These are phyloP conservation scores for Gymnothorax reevesii DNA, from an alignment of 2,797 vertebrate species.

Conservation along the genomic window DNA sequence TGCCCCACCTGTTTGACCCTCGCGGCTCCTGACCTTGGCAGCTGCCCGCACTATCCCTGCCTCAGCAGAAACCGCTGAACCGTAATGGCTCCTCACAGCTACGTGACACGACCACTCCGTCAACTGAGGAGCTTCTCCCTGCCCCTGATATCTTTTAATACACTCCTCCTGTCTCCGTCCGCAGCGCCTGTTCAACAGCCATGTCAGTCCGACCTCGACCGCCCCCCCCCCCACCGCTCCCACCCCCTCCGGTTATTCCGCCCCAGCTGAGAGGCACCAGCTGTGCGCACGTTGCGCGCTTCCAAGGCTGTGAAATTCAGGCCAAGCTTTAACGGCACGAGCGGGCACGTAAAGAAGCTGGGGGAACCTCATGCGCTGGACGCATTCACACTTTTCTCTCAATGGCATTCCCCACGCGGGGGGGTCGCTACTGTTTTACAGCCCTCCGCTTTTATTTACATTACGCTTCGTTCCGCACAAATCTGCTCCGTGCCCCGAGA, in stretches of 20 bases:
- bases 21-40: not conserved
- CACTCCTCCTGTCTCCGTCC: not conserved
- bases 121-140: constrained; percentile 9
- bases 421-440: constrained; percentile 22
- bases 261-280: not conserved
- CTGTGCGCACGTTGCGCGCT: not conserved
- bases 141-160: not conserved
- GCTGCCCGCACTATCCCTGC: constrained; percentile 37
- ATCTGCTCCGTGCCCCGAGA: no score
- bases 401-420: constrained; percentile 40
- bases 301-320: constrained; percentile 13
- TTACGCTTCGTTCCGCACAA: not conserved
- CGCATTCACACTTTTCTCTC: constrained; percentile 39
- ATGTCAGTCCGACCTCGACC: not conserved
- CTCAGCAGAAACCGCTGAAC: constrained; percentile 29
- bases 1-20: constrained; percentile 22
- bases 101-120: constrained; percentile 28
- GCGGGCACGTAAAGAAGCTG: constrained; percentile 10
- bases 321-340: constrained; percentile 1
- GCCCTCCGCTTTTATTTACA: constrained; percentile 24
- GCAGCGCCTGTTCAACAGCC: not conserved
- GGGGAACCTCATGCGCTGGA: not conserved
- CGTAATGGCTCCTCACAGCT: not conserved
- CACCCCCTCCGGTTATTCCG: not conserved
- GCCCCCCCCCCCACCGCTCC: no score